Conservation (phyloP, 2,888 invertebrate genomes). For the Phragmatobia fuliginosa region DNA sequence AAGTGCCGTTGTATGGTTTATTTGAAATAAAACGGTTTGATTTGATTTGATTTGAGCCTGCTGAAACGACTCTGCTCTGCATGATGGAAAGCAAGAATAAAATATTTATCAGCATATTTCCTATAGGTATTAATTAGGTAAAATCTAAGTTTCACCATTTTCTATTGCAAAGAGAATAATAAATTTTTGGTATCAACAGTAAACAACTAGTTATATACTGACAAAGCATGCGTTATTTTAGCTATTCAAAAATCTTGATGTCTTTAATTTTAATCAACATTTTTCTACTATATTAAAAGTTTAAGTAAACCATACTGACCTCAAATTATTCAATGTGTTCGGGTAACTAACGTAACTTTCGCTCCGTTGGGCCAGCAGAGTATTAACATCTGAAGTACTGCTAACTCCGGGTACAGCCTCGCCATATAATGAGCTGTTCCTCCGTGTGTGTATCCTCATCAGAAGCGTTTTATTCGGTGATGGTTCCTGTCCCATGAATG, state of each 20-base stretch:
- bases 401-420: conserved; percentile 15
- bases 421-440: conserved; percentile 41
- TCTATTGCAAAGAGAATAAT: too few species aligned
- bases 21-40: too few species aligned
- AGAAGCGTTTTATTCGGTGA: conserved; percentile 63
- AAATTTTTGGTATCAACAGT: too few species aligned
- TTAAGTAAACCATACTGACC: conserved; percentile 3
- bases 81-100: too few species aligned
- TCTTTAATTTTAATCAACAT: background rate
- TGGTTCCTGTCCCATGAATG: conserved; percentile 72
- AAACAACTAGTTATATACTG: too few species aligned
- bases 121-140: too few species aligned
- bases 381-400: conserved; percentile 26
- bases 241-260: background rate
- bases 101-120: too few species aligned
- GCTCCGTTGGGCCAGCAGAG: conserved; percentile 58
- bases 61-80: too few species aligned
- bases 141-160: too few species aligned
- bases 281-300: background rate
- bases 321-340: conserved; percentile 19
- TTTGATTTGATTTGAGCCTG: too few species aligned
- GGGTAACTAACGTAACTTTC: conserved; percentile 52
- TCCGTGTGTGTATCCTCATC: conserved; percentile 53
- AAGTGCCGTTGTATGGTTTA: too few species aligned
- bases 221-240: too few species aligned